Percentiles rank a stretch among this genome's conserved stretches.
These are phyloP conservation scores for Stenopsyche tienmushanensis DNA, from an alignment of 1,140 invertebrate species.

Conservation along the genomic window DNA sequence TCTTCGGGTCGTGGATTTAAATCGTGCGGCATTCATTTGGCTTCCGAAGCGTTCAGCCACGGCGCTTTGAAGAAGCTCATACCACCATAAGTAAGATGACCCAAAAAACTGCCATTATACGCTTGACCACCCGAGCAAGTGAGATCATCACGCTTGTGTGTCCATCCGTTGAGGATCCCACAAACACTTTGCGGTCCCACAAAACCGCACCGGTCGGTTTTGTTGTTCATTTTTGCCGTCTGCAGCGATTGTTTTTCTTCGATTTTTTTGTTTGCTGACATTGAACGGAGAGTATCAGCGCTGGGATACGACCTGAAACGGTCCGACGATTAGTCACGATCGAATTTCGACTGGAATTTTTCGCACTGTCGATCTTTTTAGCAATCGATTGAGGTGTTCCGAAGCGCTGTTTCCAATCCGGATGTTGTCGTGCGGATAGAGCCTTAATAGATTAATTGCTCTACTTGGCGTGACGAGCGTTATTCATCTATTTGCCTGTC, in stretches of 20 bases:
- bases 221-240: slow-evolving; percentile 1
- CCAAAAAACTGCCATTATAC: slow-evolving; percentile 11
- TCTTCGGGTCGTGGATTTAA: neutral
- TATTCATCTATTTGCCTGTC: no score
- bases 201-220: slow-evolving; percentile 17
- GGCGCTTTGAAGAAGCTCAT: neutral
- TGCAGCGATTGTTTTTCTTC: slow-evolving; percentile 2
- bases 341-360: neutral
- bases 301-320: neutral
- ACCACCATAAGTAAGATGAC: neutral
- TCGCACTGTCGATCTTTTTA: neutral
- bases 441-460: no score
- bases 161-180: neutral
- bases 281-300: neutral
- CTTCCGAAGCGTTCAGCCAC: neutral
- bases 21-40: neutral
- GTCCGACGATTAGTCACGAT: slow-evolving; percentile 1
- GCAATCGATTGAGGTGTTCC: neutral
- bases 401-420: neutral
- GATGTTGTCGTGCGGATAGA: neutral
- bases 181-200: slow-evolving; percentile 9
- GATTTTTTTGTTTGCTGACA: neutral
- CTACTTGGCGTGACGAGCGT: neutral
- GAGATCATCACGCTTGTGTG: slow-evolving; percentile 13
- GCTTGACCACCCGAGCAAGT: slow-evolving; percentile 17